Conservation (phyloP, 1,140 invertebrate genomes). For the Calephelis virginiensis region DNA sequence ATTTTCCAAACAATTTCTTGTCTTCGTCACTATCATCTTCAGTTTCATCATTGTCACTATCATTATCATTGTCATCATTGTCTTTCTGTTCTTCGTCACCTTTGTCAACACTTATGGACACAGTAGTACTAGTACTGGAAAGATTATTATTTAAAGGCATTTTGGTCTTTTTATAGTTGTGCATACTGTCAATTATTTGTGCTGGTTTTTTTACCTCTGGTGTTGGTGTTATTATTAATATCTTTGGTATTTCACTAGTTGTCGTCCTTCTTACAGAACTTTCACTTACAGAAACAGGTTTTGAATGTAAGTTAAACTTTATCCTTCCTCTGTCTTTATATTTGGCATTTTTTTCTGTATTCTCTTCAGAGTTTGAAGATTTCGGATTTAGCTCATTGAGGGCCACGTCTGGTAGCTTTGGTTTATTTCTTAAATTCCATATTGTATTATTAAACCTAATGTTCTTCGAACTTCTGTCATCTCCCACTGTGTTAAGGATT, state of each 20-base stretch:
- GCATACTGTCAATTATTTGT: conserved; percentile 61
- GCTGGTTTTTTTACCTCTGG: conserved; percentile 58
- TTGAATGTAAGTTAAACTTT: conserved; percentile 47
- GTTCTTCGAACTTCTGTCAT: conserved; percentile 46
- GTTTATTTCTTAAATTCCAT: conserved; percentile 39
- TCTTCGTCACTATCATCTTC: conserved; percentile 36
- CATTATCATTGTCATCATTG: conserved; percentile 48
- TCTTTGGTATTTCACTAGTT: conserved; percentile 44
- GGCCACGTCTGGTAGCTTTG: conserved; percentile 53
- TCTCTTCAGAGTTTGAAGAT: conserved; percentile 59
- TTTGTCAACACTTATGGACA: conserved; percentile 22
- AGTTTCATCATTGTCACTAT: conserved; percentile 18
- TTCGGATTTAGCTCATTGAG: conserved; percentile 65
- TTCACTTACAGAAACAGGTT: conserved; percentile 54
- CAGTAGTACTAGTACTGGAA: conserved; percentile 39
- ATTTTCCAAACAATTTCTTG: conserved; percentile 50
- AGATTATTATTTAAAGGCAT: conserved; percentile 36
- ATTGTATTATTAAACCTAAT: conserved; percentile 43
- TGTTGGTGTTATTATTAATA: conserved; percentile 62
- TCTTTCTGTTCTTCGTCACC: conserved; percentile 41
- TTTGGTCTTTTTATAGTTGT: conserved; percentile 57
- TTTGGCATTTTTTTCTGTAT: conserved; percentile 68
- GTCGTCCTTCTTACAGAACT: conserved; percentile 42
- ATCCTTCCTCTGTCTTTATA: conserved; percentile 70
- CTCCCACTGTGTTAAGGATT: conserved; percentile 41